These are phyloP conservation scores for Emys orbicularis DNA, from an alignment of 2,797 vertebrate species.

Conservation along the genomic window DNA sequence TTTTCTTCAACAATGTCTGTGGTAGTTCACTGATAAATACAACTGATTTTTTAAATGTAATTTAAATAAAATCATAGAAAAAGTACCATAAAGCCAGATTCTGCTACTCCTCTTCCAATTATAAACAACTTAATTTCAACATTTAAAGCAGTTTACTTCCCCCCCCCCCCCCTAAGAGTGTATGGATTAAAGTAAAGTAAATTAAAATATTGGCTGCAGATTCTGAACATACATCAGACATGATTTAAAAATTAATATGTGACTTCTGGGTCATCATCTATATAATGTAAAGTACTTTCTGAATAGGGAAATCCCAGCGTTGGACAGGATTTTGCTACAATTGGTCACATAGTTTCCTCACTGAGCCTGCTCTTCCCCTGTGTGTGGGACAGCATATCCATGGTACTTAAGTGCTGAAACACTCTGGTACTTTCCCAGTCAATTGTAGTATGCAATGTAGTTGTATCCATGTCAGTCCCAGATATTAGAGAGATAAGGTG, in stretches of 20 bases:
- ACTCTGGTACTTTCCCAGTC: neutral
- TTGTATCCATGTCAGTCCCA: neutral
- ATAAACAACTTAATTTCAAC: neutral
- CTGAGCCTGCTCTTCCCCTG: neutral
- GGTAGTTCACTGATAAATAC: neutral
- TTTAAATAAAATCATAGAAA: neutral
- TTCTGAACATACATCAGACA: neutral
- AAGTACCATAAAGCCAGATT: neutral
- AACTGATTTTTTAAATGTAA: neutral
- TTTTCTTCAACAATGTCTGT: neutral
- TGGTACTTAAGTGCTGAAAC: neutral
- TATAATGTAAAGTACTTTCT: neutral
- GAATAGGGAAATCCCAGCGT: rapidly evolving
- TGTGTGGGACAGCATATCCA: neutral
- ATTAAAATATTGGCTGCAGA: neutral
- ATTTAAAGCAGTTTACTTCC: neutral
- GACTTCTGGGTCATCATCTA: neutral
- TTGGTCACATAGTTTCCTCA: neutral
- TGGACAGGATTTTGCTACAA: neutral
- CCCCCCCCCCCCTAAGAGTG: neutral
- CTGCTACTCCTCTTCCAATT: neutral
- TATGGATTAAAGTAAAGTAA: neutral
- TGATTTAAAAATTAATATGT: neutral
- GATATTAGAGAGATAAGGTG: neutral
- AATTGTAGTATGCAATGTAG: neutral